A percentile compares a stretch with the other conserved stretches of the same genome.
phyloP scores from a whole-genome alignment of 1,140 invertebrate species.

The Orchestia grillus region DNA sequence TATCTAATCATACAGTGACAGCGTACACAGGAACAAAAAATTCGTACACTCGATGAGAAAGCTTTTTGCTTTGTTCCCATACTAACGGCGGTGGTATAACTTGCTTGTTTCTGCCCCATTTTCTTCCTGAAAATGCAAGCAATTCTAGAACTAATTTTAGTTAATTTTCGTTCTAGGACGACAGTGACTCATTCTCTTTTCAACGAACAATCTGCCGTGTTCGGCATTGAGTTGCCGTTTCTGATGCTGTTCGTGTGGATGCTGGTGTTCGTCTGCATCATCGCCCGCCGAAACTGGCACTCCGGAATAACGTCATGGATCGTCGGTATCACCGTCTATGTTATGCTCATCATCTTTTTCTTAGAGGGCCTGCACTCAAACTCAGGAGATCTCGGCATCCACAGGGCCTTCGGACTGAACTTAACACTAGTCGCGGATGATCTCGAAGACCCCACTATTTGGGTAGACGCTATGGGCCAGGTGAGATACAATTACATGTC shows the following conservation, averaged over 20 bases:
- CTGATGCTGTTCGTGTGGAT: not conserved
- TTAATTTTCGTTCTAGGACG: not conserved
- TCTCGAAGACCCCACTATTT: slow-evolving; percentile 1
- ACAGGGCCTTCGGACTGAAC: slow-evolving; percentile 4
- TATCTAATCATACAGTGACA: not conserved
- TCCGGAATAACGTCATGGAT: not conserved
- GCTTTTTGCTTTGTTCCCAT: not conserved
- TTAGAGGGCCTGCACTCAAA: not conserved
- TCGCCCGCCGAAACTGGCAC: not conserved
- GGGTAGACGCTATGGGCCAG: slow-evolving; percentile 31
- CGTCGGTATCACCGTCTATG: not conserved
- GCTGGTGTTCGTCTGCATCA: not conserved
- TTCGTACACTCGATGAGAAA: not conserved
- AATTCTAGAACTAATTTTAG: not conserved
- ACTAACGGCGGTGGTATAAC: not conserved
- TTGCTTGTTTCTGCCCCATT: not conserved
- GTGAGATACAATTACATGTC: not conserved
- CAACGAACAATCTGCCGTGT: not conserved
- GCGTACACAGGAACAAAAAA: not conserved
- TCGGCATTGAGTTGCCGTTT: slow-evolving; percentile 36
- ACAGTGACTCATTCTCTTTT: not conserved
- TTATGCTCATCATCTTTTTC: not conserved
- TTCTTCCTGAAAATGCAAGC: not conserved
- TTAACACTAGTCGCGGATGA: not conserved
- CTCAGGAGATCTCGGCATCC: not conserved